Evolutionary conservation across 2,113 vertebrate genomes (phyloP).

Genomic region (Takifugu flavidus): DNA sequence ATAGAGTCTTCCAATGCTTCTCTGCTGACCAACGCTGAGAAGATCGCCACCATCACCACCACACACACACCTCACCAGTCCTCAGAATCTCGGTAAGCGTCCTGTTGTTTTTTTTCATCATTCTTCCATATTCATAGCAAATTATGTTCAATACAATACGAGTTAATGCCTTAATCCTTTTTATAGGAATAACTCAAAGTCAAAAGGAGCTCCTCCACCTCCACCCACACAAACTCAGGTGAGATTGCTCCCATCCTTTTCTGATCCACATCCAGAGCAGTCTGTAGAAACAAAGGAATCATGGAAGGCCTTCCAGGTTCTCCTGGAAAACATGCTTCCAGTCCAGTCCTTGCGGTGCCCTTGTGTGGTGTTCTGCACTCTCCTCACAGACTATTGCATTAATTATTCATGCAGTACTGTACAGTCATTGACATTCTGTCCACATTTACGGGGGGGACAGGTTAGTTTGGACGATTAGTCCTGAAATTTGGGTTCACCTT

Average conservation of each 20-base stretch:
- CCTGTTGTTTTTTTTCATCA: no score
- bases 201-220: slow-evolving; percentile 82
- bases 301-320: no score
- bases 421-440: slow-evolving; percentile 47
- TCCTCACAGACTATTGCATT: slow-evolving; percentile 42
- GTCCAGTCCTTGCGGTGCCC: slow-evolving; percentile 46
- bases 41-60: slow-evolving; percentile 97
- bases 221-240: slow-evolving; percentile 64
- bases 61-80: slow-evolving; percentile 87
- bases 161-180: slow-evolving; percentile 33
- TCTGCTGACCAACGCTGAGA: slow-evolving; percentile 94
- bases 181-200: slow-evolving; percentile 87
- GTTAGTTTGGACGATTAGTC: slow-evolving; percentile 32
- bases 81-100: slow-evolving; percentile 82
- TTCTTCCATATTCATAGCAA: neutral
- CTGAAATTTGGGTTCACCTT: slow-evolving; percentile 38
- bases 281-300: no score
- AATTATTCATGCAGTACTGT: slow-evolving; percentile 57
- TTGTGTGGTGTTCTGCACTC: slow-evolving; percentile 44
- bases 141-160: neutral
- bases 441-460: slow-evolving; percentile 42
- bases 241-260: neutral
- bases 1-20: slow-evolving; percentile 94
- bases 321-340: slow-evolving; percentile 2
- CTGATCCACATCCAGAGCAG: neutral